A percentile compares a stretch with the other conserved stretches of the same genome.
These are phyloP conservation scores for Carcinoscorpius rotundicauda DNA, from an alignment of 1,140 invertebrate species.

Conservation along the genomic window DNA sequence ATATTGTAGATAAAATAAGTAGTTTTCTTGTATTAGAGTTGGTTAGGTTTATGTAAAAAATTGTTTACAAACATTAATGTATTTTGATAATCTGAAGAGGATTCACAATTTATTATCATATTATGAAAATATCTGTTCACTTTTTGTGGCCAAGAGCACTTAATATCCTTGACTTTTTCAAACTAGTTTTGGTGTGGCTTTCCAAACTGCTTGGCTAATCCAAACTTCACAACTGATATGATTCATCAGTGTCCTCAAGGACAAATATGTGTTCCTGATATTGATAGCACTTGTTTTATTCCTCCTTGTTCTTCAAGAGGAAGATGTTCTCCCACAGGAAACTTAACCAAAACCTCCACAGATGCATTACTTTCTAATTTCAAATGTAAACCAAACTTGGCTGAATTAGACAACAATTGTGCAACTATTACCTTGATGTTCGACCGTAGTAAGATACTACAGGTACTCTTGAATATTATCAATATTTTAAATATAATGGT, in stretches of 20 bases:
- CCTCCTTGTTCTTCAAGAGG: conserved; percentile 63
- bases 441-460: conserved; percentile 43
- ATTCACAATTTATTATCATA: no score
- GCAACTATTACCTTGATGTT: conserved; percentile 59
- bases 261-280: conserved; percentile 28
- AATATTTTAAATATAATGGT: no score
- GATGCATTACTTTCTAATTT: conserved; percentile 28
- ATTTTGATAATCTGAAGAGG: no score
- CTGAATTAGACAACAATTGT: conserved; percentile 52
- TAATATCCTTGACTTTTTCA: no score
- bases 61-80: no score
- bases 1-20: no score
- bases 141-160: no score
- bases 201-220: conserved; percentile 29
- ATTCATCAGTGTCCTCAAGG: conserved; percentile 23
- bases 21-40: no score
- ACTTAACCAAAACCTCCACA: conserved; percentile 46
- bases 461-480: no score
- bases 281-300: conserved; percentile 48
- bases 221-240: conserved; percentile 25
- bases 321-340: conserved; percentile 61
- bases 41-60: no score
- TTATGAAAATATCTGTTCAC: no score
- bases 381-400: conserved; percentile 66
- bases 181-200: conserved; percentile 34